These are phyloP conservation scores for Epirrhoe alternata DNA, from an alignment of 2,888 invertebrate genomes.

Conservation along the genomic window DNA sequence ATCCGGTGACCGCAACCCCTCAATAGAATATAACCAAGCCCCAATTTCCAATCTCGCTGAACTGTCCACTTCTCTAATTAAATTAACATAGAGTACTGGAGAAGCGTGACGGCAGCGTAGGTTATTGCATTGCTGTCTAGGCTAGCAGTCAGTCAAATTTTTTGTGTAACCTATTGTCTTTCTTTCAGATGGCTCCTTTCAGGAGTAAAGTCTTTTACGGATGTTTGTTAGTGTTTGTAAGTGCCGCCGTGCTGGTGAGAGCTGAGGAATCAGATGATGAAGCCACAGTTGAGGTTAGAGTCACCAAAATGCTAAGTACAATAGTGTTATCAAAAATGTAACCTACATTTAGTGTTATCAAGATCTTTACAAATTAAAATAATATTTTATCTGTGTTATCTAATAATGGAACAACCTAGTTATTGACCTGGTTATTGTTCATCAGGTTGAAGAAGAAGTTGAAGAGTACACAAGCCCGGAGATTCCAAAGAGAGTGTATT, in stretches of 20 bases:
- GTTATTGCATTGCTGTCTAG: conserved; percentile 28
- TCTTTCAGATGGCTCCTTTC: conserved; percentile 76
- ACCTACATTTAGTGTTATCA: conserved; percentile 38
- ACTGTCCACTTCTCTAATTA: conserved; percentile 54
- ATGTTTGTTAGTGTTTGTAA: conserved; percentile 64
- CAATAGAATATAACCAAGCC: conserved; percentile 21
- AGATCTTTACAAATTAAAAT: conserved; percentile 1
- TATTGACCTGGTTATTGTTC: not conserved
- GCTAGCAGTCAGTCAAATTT: conserved; percentile 6
- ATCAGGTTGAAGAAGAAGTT: conserved; percentile 70
- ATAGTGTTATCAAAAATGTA: conserved; percentile 32
- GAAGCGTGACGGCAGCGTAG: conserved; percentile 29
- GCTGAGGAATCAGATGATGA: conserved; percentile 68
- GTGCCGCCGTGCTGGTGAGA: conserved; percentile 50
- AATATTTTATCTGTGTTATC: not conserved
- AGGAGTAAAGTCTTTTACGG: conserved; percentile 59
- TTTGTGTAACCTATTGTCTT: conserved; percentile 8
- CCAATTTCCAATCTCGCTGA: conserved; percentile 16
- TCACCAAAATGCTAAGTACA: conserved; percentile 7
- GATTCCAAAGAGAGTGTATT: conserved; percentile 87
- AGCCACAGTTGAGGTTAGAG: conserved; percentile 76
- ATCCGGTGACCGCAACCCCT: conserved; percentile 59
- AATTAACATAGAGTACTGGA: conserved; percentile 52
- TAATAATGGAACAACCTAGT: not conserved
- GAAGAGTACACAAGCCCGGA: conserved; percentile 90